Base-by-base conservation (phyloP, 2,797 vertebrate genomes). In the Sebastolobus alascanus region DNA sequence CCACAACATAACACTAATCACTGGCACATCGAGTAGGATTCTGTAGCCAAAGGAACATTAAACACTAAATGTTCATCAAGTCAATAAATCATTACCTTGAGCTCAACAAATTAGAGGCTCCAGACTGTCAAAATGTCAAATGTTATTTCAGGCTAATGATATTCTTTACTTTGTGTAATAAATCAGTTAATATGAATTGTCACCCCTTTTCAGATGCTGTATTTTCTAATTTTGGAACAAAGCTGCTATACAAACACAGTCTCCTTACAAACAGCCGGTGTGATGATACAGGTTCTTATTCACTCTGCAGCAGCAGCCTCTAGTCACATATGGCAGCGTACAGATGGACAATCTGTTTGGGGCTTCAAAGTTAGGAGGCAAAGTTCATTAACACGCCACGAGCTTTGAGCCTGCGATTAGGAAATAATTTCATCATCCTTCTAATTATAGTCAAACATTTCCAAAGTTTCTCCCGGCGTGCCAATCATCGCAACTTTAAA, bases 291-390 rank as follows among this genome's bases (percentile, higher is more conserved):
- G 80, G 68, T 77, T 74, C 82, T 77, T 66, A 40, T 85, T 84
- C 87, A 29, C 60, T 84, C 84, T 50, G 88, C 78, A 56, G 90
- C 82, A 20, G 82, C 86, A 72, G 85, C 84, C 82, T 84, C 68
- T 4, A 73, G 81, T 90, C 87, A 13, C 94, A 92, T 94, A 93
- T 91, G 94, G 92, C 87, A 3, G 27, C 63, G 63, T 88, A 4
- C 93, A 94, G 90, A 93, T 91, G 90, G 88, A 87, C 90, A 87
- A 90, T 92, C 93, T 93, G 92, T 90, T 87, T 80, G 82, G 16
- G 84, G 87, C 92, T 91, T 93, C 90, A 89, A 89, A 94, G 90
- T 91, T 91, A 76, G 89, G 82, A 90, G 90, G 84, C 87, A 91
- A 87, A 92, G 90, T 93, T 92, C 90, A 92, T 94, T 93, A 93